Evolutionary conservation across 1,140 invertebrate species (phyloP), one percentile per base, ranked within the genome.

Genomic region (Cyphomyrmex costatus): DNA sequence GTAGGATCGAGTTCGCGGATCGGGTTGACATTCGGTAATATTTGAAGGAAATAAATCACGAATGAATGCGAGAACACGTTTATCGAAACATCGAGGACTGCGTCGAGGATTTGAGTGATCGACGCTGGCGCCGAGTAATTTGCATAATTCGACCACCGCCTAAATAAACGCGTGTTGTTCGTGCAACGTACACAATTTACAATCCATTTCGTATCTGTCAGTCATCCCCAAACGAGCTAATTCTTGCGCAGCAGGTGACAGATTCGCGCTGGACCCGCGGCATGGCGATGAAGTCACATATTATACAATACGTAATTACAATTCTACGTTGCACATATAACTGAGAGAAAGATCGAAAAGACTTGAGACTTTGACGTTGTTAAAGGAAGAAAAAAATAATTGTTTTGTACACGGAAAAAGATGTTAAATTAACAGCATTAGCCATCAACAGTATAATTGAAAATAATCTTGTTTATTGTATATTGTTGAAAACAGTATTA

Each of bases 121-220:
- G 49, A 24, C 4, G 21, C 5, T 5, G n/a, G 30, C 46, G 21
- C 8, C 24, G 21, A 42, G 8, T 58, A 10, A 70, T 80, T 70
- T 80, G 51, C 78, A 80, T 80, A 80, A 80, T 80, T 70, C 51
- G 63, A 42, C 61, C 65, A 27, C 21, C 21, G 78, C 14, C 24
- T 70, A 80, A 80, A 80, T 70, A 80, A 80, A 80, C 63, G 78
- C 42, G 24, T 60, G 58, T 46, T 63, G 58, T 24, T 78, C 58
- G 21, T 14, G 49, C 49, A 46, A 51, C 8, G 16, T 42, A 46
- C 46, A 80, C 61, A 56, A 61, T 80, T 80, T 80, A 70, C 78
- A 80, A 58, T 80, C 21, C 21, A 58, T 78, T 61, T 46, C 24
- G 58, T 19, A 49, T 42, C 63, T 16, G 65, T 58, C 49, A 27